Conservation (phyloP, 2,113 vertebrate genomes). For the Microcebus ravelobensis region DNA sequence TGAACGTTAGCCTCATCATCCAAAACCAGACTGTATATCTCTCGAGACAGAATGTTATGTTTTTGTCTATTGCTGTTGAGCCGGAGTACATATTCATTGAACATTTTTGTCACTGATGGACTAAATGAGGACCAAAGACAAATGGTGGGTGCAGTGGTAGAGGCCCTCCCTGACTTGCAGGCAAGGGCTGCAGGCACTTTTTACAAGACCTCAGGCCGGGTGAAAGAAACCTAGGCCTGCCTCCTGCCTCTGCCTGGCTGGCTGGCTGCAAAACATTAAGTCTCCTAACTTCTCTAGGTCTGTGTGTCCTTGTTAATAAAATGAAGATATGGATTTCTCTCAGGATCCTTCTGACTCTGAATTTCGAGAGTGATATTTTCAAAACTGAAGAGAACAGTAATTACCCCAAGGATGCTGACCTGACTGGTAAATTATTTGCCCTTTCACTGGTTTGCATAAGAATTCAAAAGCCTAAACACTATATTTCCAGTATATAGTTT, state of each 20-base stretch:
- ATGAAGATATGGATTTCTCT: not conserved
- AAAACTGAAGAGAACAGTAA: not conserved
- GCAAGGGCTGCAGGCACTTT: not conserved
- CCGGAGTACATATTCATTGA: not conserved
- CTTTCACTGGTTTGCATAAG: slow-evolving; percentile 3
- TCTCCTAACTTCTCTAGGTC: not conserved
- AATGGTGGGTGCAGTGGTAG: not conserved
- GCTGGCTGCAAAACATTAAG: not conserved
- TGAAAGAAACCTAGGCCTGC: rapidly evolving
- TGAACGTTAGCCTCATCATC: not conserved
- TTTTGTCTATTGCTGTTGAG: not conserved
- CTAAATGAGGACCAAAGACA: not conserved
- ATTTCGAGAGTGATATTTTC: not conserved
- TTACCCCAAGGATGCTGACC: not conserved
- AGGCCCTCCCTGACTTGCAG: not conserved
- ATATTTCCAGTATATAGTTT: not conserved
- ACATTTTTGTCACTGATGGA: not conserved
- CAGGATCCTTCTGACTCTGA: not conserved
- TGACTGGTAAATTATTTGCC: not conserved
- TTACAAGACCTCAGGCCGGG: rapidly evolving
- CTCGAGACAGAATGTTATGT: not conserved
- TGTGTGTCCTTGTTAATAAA: not conserved
- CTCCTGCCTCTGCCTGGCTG: not conserved
- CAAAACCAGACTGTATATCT: not conserved
- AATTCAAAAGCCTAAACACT: not conserved